These are phyloP conservation scores for Prunella fulvescens DNA, from an alignment of 2,113 vertebrate species.

Conservation along the genomic window DNA sequence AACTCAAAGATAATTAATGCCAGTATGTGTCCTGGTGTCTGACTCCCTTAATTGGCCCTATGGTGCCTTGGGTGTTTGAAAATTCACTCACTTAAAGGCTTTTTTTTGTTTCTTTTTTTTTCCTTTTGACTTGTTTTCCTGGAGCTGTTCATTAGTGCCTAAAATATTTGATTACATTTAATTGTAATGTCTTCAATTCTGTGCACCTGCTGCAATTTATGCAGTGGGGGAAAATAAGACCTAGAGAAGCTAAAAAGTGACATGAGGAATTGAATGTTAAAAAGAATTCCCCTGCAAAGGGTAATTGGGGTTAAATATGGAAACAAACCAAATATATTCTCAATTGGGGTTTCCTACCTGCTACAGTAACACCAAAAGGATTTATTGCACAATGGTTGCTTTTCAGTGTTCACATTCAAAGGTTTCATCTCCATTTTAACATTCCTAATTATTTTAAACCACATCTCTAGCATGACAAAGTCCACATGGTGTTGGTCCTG, in stretches of 20 bases:
- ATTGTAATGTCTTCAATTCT: constrained; percentile 81
- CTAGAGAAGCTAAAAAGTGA: constrained; percentile 63
- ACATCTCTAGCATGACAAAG: not conserved
- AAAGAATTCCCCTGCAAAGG: constrained; percentile 69
- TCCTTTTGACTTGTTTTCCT: constrained; percentile 78
- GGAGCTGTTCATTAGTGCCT: constrained; percentile 82
- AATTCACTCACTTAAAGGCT: constrained; percentile 73
- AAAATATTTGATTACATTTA: constrained; percentile 86
- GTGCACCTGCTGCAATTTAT: constrained; percentile 81
- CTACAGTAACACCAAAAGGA: not conserved
- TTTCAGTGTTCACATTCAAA: not conserved
- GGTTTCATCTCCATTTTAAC: not conserved
- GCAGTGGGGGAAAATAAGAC: constrained; percentile 54
- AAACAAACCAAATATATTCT: constrained; percentile 70
- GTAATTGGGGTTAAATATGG: constrained; percentile 79
- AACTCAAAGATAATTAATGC: constrained; percentile 83
- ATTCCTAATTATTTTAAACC: not conserved
- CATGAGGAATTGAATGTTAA: constrained; percentile 67
- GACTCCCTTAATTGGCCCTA: constrained; percentile 81
- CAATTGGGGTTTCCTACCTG: constrained; percentile 54
- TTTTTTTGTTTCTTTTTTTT: not conserved
- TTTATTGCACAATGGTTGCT: not conserved
- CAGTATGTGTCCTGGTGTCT: constrained; percentile 81
- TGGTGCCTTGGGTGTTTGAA: constrained; percentile 77
- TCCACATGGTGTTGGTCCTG: not conserved